Percentiles rank a stretch among this genome's conserved stretches.
phyloP scores from a whole-genome alignment of 2,888 invertebrate species.

The Drosophila flavopinicola region DNA sequence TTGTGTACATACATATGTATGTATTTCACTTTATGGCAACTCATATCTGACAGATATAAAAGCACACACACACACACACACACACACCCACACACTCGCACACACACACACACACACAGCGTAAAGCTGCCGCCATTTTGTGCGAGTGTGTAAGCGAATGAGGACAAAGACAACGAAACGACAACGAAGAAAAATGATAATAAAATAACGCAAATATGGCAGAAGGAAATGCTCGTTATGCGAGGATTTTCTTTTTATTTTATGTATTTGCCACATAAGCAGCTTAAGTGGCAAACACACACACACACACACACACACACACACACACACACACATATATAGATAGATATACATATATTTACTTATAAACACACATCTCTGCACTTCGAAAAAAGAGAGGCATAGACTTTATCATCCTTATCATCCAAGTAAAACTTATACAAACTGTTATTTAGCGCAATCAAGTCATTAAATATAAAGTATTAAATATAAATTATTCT shows the following conservation, averaged over 20 bases:
- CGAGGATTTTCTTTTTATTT: conserved; percentile 78
- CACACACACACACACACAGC: conserved; percentile 6
- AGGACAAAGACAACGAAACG: conserved; percentile 29
- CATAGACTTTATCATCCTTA: too few relatives aligned
- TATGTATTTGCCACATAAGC: conserved; percentile 79
- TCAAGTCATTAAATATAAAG: too few relatives aligned
- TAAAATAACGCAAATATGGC: conserved; percentile 82
- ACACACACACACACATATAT: conserved; percentile 4
- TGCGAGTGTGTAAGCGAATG: conserved; percentile 38
- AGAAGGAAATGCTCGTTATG: conserved; percentile 79
- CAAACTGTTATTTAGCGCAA: too few relatives aligned
- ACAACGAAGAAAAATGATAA: conserved; percentile 74
- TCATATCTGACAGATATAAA: conserved; percentile 81
- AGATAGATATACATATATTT: conserved; percentile 11
- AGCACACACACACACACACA: conserved; percentile 28
- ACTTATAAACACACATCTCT: too few relatives aligned
- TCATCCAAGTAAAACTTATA: too few relatives aligned
- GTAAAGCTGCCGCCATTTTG: conserved; percentile 49
- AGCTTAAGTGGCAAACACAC: conserved; percentile 81
- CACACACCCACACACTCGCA: conserved; percentile 8
- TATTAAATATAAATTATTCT: too few relatives aligned
- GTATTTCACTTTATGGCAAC: conserved; percentile 76
- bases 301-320: conserved; percentile 28
- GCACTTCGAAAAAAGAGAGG: too few relatives aligned
- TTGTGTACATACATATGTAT: conserved; percentile 13